Conservation (phyloP, 2,797 vertebrate species). For the Streptopelia turtur region DNA sequence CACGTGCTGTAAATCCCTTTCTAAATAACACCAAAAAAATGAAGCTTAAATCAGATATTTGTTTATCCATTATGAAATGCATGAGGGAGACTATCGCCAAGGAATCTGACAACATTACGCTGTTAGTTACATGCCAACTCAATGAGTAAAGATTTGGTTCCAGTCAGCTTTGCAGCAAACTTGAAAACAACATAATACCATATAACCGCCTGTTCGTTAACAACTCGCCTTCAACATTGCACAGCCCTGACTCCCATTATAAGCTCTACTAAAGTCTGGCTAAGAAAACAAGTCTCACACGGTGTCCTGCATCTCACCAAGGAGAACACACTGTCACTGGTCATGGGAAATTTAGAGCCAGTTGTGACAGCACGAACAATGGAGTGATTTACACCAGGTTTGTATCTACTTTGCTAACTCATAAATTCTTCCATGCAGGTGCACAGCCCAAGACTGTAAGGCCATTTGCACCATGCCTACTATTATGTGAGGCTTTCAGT, state of each 20-base stretch:
- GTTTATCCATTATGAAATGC: slow-evolving; percentile 31
- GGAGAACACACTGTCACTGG: slow-evolving; percentile 25
- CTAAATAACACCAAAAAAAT: not conserved
- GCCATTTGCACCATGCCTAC: not conserved
- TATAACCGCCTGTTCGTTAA: not conserved
- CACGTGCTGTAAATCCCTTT: not conserved
- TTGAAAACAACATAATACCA: slow-evolving; percentile 1
- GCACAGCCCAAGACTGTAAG: not conserved
- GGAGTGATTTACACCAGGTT: slow-evolving; percentile 39
- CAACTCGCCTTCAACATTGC: not conserved
- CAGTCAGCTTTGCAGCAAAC: slow-evolving; percentile 40
- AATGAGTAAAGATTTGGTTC: slow-evolving; percentile 26
- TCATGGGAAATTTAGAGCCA: slow-evolving; percentile 24
- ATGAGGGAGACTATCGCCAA: slow-evolving; percentile 31
- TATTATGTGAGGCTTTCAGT: slow-evolving; percentile 8
- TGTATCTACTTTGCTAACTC: slow-evolving; percentile 36
- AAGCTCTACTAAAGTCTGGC: slow-evolving; percentile 8
- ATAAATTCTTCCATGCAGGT: slow-evolving; percentile 23
- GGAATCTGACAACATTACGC: slow-evolving; percentile 16
- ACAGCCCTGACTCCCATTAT: not conserved
- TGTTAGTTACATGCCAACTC: slow-evolving; percentile 4
- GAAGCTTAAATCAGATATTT: not conserved
- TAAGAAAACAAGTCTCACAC: not conserved
- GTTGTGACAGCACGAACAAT: not conserved
- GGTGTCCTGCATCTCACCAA: not conserved